Percentiles rank a stretch among this genome's conserved stretches.
Evolutionary conservation across 2,888 invertebrate species (phyloP).

Genomic region (Acleris sparsana): DNA sequence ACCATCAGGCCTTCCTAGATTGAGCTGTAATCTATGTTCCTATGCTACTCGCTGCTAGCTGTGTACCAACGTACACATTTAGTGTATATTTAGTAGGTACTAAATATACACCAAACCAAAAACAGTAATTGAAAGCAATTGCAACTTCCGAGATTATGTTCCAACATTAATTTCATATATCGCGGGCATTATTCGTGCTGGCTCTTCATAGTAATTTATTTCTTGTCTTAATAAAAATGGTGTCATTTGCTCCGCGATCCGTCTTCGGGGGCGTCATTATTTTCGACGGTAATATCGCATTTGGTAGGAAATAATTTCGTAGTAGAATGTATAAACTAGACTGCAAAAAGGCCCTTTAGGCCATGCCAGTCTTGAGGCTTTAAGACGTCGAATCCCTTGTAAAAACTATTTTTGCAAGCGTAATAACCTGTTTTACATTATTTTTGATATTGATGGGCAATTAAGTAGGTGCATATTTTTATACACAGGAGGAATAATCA

Average conservation of each 20-base stretch:
- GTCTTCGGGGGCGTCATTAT: slow-evolving; percentile 33
- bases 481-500: too few relatives aligned
- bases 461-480: too few relatives aligned
- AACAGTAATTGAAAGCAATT: slow-evolving; percentile 16
- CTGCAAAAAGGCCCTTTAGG: background rate
- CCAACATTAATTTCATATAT: slow-evolving; percentile 34
- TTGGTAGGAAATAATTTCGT: slow-evolving; percentile 1
- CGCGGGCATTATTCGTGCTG: slow-evolving; percentile 36
- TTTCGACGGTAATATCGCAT: slow-evolving; percentile 16
- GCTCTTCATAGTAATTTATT: slow-evolving; percentile 43
- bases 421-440: too few relatives aligned
- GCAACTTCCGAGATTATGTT: slow-evolving; percentile 28
- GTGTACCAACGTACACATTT: too few relatives aligned
- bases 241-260: slow-evolving; percentile 38
- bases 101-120: background rate
- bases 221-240: slow-evolving; percentile 45
- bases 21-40: too few relatives aligned
- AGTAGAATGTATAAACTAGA: background rate
- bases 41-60: too few relatives aligned
- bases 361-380: too few relatives aligned
- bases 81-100: too few relatives aligned
- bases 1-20: too few relatives aligned
- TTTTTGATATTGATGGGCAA: too few relatives aligned
- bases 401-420: too few relatives aligned
- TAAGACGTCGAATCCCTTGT: too few relatives aligned